Evolutionary conservation across 2,888 invertebrate genomes (phyloP).

Genomic region (Tipula confusa): DNA sequence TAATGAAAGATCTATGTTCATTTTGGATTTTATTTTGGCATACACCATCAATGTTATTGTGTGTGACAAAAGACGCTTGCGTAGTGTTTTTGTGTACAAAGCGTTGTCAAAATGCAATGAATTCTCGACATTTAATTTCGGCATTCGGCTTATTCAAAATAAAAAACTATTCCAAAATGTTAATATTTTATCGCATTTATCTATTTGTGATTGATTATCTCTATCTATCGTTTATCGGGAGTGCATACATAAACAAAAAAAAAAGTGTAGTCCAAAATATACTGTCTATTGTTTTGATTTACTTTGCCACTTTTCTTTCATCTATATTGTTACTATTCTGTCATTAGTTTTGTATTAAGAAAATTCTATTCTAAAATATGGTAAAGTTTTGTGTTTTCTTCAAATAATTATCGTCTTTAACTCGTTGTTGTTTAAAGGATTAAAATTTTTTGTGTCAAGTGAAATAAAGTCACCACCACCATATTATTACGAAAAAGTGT

Average conservation of each 20-base stretch:
- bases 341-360: background rate
- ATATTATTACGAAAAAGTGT: background rate
- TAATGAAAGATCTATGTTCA: background rate
- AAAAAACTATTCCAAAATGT: background rate
- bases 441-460: background rate
- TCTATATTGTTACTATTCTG: background rate
- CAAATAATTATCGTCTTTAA: background rate
- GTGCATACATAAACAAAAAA: background rate
- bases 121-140: background rate
- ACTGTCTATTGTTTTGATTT: background rate
- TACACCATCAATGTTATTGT: slow-evolving; percentile 25
- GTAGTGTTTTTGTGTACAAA: slow-evolving; percentile 34
- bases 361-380: background rate
- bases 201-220: background rate
- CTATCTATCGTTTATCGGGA: background rate
- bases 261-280: background rate
- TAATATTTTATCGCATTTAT: background rate
- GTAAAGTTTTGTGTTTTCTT: background rate
- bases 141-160: background rate
- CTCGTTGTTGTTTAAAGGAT: background rate
- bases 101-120: slow-evolving; percentile 32
- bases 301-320: background rate
- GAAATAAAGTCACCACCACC: background rate
- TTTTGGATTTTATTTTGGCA: slow-evolving; percentile 29
- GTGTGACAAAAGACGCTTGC: slow-evolving; percentile 32